Conservation (phyloP, 2,888 invertebrate species). For the Syrista parreyssii region DNA sequence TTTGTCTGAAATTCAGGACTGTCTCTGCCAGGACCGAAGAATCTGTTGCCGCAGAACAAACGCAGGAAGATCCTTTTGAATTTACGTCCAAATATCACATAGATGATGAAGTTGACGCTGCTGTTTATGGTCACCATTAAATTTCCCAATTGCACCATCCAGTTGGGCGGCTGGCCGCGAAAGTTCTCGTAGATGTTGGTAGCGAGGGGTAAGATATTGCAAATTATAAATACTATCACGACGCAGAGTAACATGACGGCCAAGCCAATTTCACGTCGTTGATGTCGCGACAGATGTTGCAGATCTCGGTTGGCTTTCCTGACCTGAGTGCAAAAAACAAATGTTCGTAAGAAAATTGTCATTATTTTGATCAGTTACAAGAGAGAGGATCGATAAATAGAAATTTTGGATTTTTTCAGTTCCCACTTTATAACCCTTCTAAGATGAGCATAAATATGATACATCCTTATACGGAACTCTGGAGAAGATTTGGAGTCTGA, state of each 20-base stretch:
- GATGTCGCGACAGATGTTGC: conserved; percentile 87
- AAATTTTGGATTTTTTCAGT: no score
- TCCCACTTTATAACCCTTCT: no score
- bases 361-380: background rate
- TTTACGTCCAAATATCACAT: conserved; percentile 97
- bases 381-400: no score
- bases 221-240: conserved; percentile 93
- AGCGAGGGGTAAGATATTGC: conserved; percentile 88
- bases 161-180: conserved; percentile 73
- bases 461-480: no score
- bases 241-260: conserved; percentile 96
- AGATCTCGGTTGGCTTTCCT: conserved; percentile 90
- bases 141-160: conserved; percentile 86
- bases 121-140: conserved; percentile 96
- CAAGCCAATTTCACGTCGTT: conserved; percentile 91
- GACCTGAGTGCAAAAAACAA: conserved; percentile 70
- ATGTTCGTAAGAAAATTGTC: background rate
- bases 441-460: no score
- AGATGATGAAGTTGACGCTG: conserved; percentile 97
- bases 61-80: conserved; percentile 89
- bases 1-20: conserved; percentile 80
- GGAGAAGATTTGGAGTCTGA: no score
- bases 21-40: conserved; percentile 70
- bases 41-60: conserved; percentile 77
- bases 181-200: conserved; percentile 90